A percentile compares a stretch with the other conserved stretches of the same genome.
These are phyloP conservation scores for Scaptodrosophila latifasciaeformis DNA, from an alignment of 2,888 invertebrate genomes.

Conservation along the genomic window DNA sequence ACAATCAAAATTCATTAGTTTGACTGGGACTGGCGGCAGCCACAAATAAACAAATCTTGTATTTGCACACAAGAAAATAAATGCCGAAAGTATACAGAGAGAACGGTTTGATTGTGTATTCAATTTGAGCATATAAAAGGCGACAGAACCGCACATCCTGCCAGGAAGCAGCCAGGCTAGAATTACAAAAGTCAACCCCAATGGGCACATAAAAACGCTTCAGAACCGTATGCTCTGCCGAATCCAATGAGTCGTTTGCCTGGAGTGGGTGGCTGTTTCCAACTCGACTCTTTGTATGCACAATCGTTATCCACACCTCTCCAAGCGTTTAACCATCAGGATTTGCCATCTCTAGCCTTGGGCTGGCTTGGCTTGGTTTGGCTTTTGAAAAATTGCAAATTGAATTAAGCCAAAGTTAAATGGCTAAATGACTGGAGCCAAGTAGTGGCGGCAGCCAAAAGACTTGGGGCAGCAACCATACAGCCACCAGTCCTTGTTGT, in stretches of 20 bases:
- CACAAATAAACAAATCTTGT: conserved; percentile 26
- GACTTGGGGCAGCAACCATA: too few relatives aligned
- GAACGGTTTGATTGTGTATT: neutral
- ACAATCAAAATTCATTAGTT: conserved; percentile 67
- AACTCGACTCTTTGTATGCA: neutral
- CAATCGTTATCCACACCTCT: neutral
- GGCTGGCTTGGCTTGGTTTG: too few relatives aligned
- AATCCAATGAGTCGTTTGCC: neutral
- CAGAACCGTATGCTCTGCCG: conserved; percentile 52
- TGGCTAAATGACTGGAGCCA: conserved; percentile 70
- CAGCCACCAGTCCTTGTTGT: too few relatives aligned
- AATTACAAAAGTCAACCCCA: conserved; percentile 66
- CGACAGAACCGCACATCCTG: conserved; percentile 66
- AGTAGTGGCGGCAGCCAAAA: conserved; percentile 42
- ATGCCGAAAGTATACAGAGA: conserved; percentile 10
- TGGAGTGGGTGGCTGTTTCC: neutral
- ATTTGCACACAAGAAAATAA: conserved; percentile 47
- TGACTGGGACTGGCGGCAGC: conserved; percentile 40
- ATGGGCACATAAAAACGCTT: conserved; percentile 62
- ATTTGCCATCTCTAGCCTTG: conserved; percentile 20
- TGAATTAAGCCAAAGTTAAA: conserved; percentile 75
- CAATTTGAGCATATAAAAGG: conserved; percentile 44
- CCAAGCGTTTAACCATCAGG: conserved; percentile 5
- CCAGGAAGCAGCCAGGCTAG: conserved; percentile 67
- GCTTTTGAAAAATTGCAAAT: conserved; percentile 75